These are phyloP conservation scores for Perodicticus potto DNA, from an alignment of 2,797 vertebrate genomes.

Conservation along the genomic window DNA sequence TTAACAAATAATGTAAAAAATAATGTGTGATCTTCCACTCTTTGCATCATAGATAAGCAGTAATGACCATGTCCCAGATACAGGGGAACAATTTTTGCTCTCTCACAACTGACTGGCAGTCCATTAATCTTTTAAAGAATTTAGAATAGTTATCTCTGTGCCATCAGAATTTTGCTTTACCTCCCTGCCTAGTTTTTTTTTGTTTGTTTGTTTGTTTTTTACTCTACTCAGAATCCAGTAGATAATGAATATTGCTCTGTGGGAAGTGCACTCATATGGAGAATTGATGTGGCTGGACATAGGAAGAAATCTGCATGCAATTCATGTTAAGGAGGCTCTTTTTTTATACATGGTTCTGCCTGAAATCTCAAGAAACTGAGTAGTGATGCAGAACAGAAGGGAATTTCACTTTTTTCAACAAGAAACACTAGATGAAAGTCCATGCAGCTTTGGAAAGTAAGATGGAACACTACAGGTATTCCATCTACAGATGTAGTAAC, in stretches of 20 bases:
- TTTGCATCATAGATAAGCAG: background rate
- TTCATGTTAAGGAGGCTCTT: background rate
- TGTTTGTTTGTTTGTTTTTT: background rate
- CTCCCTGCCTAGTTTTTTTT: background rate
- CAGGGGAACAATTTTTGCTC: background rate
- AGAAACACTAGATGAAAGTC: background rate
- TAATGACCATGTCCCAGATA: background rate
- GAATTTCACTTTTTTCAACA: background rate
- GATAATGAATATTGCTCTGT: background rate
- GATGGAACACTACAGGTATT: no score
- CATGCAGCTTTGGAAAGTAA: background rate
- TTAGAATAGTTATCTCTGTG: background rate
- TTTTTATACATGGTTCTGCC: background rate
- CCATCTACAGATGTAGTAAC: background rate
- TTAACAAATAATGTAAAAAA: background rate
- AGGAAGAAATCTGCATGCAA: background rate
- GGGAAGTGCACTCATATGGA: background rate
- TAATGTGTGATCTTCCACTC: background rate
- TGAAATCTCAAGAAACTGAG: slow-evolving; percentile 18
- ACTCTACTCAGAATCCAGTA: background rate
- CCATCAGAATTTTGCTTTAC: background rate
- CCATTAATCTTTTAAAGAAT: background rate
- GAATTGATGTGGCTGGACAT: background rate
- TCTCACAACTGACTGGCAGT: background rate
- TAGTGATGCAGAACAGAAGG: background rate